These are phyloP conservation scores for Telmatochromis bifrenatus DNA, from an alignment of 2,113 vertebrate species.

Conservation along the genomic window DNA sequence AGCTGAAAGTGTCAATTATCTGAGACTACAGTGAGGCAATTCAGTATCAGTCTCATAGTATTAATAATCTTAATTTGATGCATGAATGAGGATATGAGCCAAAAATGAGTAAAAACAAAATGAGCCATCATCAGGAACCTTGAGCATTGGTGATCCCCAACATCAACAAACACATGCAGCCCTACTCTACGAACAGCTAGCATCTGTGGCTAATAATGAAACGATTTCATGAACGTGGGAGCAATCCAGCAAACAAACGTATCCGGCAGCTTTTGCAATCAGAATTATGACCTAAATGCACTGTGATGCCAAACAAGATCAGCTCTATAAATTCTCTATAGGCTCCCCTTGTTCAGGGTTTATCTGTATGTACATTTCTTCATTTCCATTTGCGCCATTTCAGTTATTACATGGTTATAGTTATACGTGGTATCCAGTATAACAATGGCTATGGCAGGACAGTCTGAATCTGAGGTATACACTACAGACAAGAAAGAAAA, in stretches of 20 bases:
- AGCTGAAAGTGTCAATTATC: not conserved
- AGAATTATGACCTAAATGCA: not conserved
- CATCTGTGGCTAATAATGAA: not conserved
- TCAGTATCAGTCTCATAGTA: not conserved
- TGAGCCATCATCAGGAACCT: not conserved
- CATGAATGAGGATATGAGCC: not conserved
- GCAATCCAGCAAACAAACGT: accelerated
- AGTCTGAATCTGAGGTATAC: not conserved
- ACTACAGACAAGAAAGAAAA: not conserved
- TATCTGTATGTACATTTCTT: not conserved
- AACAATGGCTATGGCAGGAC: not conserved
- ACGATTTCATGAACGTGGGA: not conserved
- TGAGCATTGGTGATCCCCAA: not conserved
- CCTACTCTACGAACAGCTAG: not conserved
- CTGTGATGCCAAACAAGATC: not conserved
- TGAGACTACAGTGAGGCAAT: not conserved
- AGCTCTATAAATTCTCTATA: not conserved
- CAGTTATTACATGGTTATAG: not conserved
- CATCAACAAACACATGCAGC: not conserved
- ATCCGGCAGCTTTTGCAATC: not conserved
- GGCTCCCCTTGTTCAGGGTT: not conserved
- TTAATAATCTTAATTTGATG: not conserved
- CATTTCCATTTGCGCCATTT: not conserved
- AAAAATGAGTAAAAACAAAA: not conserved
- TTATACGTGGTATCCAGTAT: not conserved